Base-by-base conservation (phyloP, 2,888 invertebrate species). In the Mythimna loreyi region DNA sequence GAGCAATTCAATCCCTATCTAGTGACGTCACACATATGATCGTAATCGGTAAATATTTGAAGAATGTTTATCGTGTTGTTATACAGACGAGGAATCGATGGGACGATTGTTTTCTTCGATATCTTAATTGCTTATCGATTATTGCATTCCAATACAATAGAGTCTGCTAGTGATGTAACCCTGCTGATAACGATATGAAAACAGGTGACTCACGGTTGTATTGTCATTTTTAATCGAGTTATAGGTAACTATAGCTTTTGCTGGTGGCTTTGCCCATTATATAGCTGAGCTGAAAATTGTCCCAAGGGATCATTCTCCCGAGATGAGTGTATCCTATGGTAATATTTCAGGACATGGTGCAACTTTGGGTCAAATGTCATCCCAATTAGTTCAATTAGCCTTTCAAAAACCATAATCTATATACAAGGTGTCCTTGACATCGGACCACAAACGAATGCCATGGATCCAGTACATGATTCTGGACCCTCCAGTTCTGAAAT, bases 11-110 rank as follows among this genome's bases (percentile, higher is more conserved):
- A 60, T 75, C 58, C 56, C 16, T 40, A 40, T 40, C 59, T 68
- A 55, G 55, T 78, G 75, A 80, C 80, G 84, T 79, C 75, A 77
- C 60, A 33, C 57, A 67, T 76, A 67, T 78, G 87, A 87, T 87
- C 89, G 74, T 84, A 86, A 89, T 90, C 89, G 81, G 84, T 86
- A 92, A 90, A 89, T 88, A 90, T 91, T 87, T 89, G 80, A 92
- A 86, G 91, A 92, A 94, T 93, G 76, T 87, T 90, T 92, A 92
- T 93, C 91, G 71, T 86, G 82, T 87, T 80, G 82, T 85, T 78
- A 82, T 79, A 82, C 73, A 67, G 78, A 78, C 83, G 75, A 87
- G 74, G 84, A 83, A 87, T 80, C 83, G 83, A 87, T 81, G 71
- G 77, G 62, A 65, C 64, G 77, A 85, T 90, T 92, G 87, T 89